These are phyloP conservation scores for Leistus spinibarbis DNA, from an alignment of 2,888 invertebrate species.

Conservation along the genomic window DNA sequence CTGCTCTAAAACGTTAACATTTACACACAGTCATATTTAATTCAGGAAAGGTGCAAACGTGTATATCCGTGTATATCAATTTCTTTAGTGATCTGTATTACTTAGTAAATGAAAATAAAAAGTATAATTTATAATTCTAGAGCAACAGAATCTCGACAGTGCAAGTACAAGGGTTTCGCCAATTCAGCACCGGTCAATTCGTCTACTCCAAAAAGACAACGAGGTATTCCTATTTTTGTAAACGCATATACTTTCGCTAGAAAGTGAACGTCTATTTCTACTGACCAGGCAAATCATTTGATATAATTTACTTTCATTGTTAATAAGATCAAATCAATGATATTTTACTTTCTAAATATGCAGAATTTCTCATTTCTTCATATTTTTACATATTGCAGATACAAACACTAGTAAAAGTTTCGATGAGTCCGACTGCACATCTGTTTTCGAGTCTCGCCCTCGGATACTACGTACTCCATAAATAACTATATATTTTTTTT, in stretches of 20 bases:
- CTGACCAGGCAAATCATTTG: slow-evolving; percentile 17
- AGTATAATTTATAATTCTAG: slow-evolving; percentile 4
- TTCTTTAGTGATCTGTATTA: too few relatives aligned
- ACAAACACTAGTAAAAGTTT: slow-evolving; percentile 12
- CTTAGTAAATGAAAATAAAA: too few relatives aligned
- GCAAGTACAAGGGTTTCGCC: slow-evolving; percentile 26
- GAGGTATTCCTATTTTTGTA: slow-evolving; percentile 19
- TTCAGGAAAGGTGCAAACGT: too few relatives aligned
- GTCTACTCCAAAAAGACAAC: slow-evolving; percentile 18
- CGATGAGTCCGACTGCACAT: slow-evolving; percentile 40
- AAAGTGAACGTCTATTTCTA: slow-evolving; percentile 31
- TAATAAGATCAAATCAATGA: slow-evolving; percentile 34
- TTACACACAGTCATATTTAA: too few relatives aligned
- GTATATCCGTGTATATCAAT: too few relatives aligned
- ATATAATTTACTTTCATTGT: slow-evolving; percentile 33
- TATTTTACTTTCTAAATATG: slow-evolving; percentile 28
- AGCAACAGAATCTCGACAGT: background rate
- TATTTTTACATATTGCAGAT: slow-evolving; percentile 19
- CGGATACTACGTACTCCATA: slow-evolving; percentile 44
- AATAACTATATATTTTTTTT: background rate
- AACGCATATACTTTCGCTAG: slow-evolving; percentile 18
- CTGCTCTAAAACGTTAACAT: too few relatives aligned
- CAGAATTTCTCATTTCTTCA: slow-evolving; percentile 18
- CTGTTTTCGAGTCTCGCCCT: slow-evolving; percentile 46
- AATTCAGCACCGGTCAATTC: slow-evolving; percentile 26